Base-by-base conservation (phyloP, 2,797 vertebrate genomes). In the Silurus aristotelis region DNA sequence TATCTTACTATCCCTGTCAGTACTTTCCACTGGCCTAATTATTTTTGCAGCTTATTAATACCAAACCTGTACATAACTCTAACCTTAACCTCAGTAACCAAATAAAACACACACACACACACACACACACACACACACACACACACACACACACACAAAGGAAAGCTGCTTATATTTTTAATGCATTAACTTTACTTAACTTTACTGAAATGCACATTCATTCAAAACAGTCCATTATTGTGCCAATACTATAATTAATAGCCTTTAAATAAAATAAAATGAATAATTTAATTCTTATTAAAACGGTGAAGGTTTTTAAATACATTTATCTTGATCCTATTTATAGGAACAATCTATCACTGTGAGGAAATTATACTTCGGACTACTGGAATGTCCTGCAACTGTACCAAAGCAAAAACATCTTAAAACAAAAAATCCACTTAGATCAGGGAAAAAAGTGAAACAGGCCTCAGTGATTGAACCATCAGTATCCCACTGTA, bases 401-500 rank as follows among this genome's bases (percentile, higher is more conserved):
- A 43, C 46, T 48, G 17, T 48, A 13, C 48, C 19, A 27, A 4
- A 76, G 19, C 17, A 64, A 84, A 77, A 61, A 58, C n/a, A 77
- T 27, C n/a, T 22, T 7, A 31, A 22, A 13, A 25, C 12, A 66
- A 5, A 70, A 46, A 64, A 56, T 68, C 48, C n/a, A 71, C 15
- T 43, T 43, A n/a, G 46, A 61, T 64, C 43, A 38, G 71, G 66
- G 25, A 17, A n/a, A 19, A 73, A 38, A 73, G 25, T 10, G 12
- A 19, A 60, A 43, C 20, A 43, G 68, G n/a, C 61, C 56, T 14
- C 63, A 84, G 48, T 52, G 48, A 52, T 1, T 52, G 48, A 52
- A 79, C 83, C 83, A 84, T 80, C 76, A 84, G 46, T 84, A 84
- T 52, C 70, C 75, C 76, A 84, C 70, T 79, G 79, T 22, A 27